A percentile compares a stretch with the other conserved stretches of the same genome.
Evolutionary conservation across 2,888 invertebrate species (phyloP).

Genomic region (Palloptera scutellata): DNA sequence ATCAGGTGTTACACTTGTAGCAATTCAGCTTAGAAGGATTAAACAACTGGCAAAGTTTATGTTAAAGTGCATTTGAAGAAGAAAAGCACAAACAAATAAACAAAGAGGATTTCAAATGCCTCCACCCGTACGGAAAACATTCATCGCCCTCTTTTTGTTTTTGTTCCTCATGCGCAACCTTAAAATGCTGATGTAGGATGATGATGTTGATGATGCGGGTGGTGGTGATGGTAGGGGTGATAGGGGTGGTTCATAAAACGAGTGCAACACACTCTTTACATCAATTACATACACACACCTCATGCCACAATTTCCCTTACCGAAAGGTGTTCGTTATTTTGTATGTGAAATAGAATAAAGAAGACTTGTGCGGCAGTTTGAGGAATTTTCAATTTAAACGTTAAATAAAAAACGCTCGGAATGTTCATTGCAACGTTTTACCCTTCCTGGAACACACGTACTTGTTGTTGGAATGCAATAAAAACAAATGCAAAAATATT

Average conservation of each 20-base stretch:
- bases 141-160: no score
- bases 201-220: not conserved
- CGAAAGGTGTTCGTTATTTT: no score
- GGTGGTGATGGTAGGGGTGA: slow-evolving; percentile 5
- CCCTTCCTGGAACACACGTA: not conserved
- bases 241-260: not conserved
- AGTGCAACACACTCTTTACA: no score
- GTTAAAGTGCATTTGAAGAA: slow-evolving; percentile 37
- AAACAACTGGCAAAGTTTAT: slow-evolving; percentile 44
- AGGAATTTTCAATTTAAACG: slow-evolving; percentile 30
- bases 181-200: slow-evolving; percentile 8
- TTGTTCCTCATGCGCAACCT: no score
- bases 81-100: slow-evolving; percentile 36
- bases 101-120: slow-evolving; percentile 26
- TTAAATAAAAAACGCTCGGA: slow-evolving; percentile 4
- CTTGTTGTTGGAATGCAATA: slow-evolving; percentile 41
- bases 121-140: not conserved
- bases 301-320: no score
- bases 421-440: no score
- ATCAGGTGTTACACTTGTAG: slow-evolving; percentile 53
- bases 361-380: not conserved
- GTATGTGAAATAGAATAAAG: no score
- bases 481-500: slow-evolving; percentile 38
- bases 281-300: no score
- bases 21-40: slow-evolving; percentile 57